phyloP scores from a whole-genome alignment of 2,797 vertebrate species.

The Enteromius afrohamiltoni region DNA sequence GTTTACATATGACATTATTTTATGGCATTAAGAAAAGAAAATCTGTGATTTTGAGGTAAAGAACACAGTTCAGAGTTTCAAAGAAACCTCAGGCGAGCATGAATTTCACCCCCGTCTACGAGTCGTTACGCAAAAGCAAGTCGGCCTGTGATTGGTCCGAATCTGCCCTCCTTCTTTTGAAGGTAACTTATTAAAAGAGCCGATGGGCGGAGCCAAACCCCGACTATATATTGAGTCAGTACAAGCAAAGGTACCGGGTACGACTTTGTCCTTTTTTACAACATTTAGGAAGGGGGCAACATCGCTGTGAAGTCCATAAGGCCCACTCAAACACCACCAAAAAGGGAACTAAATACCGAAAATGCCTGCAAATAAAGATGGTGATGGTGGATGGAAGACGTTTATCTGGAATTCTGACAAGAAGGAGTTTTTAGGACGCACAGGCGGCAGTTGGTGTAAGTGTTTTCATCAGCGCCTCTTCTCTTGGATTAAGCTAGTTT shows the following conservation, averaged over 20 bases:
- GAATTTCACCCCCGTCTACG: constrained; percentile 20
- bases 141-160: constrained; percentile 71
- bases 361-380: constrained; percentile 92
- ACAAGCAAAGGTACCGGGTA: constrained; percentile 71
- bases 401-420: constrained; percentile 97
- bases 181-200: constrained; percentile 75
- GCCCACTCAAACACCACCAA: constrained; percentile 31
- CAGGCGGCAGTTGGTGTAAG: constrained; percentile 94
- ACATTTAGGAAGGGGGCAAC: constrained; percentile 66
- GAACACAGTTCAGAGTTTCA: constrained; percentile 13
- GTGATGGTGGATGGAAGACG: constrained; percentile 89
- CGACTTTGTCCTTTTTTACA: constrained; percentile 73
- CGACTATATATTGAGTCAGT: constrained; percentile 73
- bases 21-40: not conserved
- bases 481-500: constrained; percentile 20
- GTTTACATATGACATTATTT: not conserved
- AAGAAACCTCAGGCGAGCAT: not conserved
- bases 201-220: constrained; percentile 70
- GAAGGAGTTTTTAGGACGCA: constrained; percentile 92
- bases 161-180: constrained; percentile 67
- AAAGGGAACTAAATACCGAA: constrained; percentile 60
- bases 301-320: constrained; percentile 44
- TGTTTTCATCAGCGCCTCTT: constrained; percentile 59
- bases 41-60: not conserved
- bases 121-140: constrained; percentile 69